phyloP scores from a whole-genome alignment of 2,888 invertebrate genomes.

The Heterodera filipjevi region DNA sequence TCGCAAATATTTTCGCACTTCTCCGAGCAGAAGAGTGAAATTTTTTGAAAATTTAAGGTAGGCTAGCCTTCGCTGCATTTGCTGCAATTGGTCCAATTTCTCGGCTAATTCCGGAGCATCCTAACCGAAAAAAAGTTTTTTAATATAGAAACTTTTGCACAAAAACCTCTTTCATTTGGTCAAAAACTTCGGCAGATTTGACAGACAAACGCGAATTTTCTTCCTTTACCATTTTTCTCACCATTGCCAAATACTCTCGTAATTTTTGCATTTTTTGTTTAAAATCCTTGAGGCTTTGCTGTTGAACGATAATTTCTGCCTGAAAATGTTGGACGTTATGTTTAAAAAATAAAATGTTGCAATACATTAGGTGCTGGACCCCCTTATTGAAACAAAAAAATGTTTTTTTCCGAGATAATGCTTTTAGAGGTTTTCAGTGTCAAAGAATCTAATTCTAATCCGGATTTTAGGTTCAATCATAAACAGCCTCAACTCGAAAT shows the following conservation, averaged over 20 bases:
- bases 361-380: too few relatives aligned
- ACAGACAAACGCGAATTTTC: not conserved
- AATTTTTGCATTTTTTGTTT: conserved; percentile 7
- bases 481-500: too few relatives aligned
- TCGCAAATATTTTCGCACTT: conserved; percentile 29
- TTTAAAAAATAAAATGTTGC: too few relatives aligned
- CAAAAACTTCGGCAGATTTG: not conserved
- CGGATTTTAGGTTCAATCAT: too few relatives aligned
- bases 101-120: conserved; percentile 27
- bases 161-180: conserved; percentile 17
- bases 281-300: conserved; percentile 19
- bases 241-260: not conserved
- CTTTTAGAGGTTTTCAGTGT: too few relatives aligned
- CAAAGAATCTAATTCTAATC: too few relatives aligned
- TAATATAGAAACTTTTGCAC: not conserved
- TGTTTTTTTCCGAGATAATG: too few relatives aligned
- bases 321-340: not conserved
- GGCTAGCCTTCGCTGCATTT: conserved; percentile 26
- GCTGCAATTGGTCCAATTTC: conserved; percentile 29
- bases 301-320: conserved; percentile 29
- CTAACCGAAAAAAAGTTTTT: conserved; percentile 29
- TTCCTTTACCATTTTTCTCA: conserved; percentile 14
- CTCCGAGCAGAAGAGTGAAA: conserved; percentile 26
- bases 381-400: too few relatives aligned
- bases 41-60: conserved; percentile 30